Base-by-base conservation (phyloP, 2,113 vertebrate genomes). In the Channa maculata region DNA sequence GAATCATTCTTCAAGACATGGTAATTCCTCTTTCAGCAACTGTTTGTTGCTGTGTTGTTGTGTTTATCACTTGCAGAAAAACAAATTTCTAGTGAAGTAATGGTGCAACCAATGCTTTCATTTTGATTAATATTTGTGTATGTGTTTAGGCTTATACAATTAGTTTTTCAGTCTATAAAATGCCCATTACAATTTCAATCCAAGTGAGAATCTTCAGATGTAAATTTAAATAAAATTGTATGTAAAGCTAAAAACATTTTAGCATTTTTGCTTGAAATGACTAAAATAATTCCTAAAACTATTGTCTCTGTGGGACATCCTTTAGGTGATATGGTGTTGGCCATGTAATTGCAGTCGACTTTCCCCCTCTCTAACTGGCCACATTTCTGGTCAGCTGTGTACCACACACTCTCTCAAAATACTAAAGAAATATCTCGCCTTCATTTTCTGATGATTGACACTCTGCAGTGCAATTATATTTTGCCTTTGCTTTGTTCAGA, bases 1-100 rank as follows among this genome's bases (percentile, higher is more conserved):
- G 36, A 60, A 51, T 55, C n/a, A 50, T 71, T 80, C 44, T 72
- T 49, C 33, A 38, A 57, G 14, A 37, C 48, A 38, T 64, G 73
- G 14, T 50, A 2, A 75, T 41, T 51, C 9, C 11, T 53, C 74
- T 68, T 55, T 62, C 49, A 61, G 60, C 48, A 34, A 13, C 7
- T 50, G 10, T 73, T 79, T 76, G n/a, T 37, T 24, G 24, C 24
- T 24, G 24, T 24, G 24, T 24, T 24, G 24, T 24, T 24, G 24
- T 24, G 24, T 24, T 24, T 24, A 24, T 24, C 15, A 43, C 43
- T 44, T 62, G 2, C 33, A 46, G 4, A 13, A 60, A 75, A 37
- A 39, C 15, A 34, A 13, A 64, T 76, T 51, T 5, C 6, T 50
- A 24, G 37, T 24, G 0, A 6, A 46, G 11, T 1, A 13, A 33